phyloP scores from a whole-genome alignment of 2,113 vertebrate species.

The Conger conger region DNA sequence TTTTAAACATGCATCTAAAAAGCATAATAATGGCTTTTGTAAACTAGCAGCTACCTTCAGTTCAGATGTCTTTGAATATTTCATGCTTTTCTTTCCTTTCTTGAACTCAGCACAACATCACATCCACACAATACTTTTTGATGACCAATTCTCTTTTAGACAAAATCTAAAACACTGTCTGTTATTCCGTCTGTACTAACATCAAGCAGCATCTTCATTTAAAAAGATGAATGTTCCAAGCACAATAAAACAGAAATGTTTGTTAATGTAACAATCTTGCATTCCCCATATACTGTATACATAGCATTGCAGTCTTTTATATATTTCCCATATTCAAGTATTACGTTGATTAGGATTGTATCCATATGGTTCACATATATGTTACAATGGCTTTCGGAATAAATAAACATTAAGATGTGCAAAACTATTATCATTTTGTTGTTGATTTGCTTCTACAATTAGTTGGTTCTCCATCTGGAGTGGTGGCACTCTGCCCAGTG shows the following conservation, averaged over 20 bases:
- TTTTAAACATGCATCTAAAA: neutral
- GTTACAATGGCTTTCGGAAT: neutral
- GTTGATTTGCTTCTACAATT: slow-evolving; percentile 42
- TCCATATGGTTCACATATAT: neutral
- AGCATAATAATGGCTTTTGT: neutral
- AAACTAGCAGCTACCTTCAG: neutral
- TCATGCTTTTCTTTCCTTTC: neutral
- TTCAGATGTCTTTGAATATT: neutral
- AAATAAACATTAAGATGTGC: neutral
- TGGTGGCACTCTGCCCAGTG: slow-evolving; percentile 47
- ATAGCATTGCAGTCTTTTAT: no score
- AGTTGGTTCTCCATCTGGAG: slow-evolving; percentile 46
- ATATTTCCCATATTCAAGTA: no score
- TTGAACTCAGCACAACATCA: neutral
- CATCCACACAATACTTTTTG: neutral
- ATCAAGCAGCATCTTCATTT: neutral
- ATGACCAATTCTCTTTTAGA: no score
- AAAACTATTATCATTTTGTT: slow-evolving; percentile 36
- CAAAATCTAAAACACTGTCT: neutral
- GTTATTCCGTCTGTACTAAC: neutral
- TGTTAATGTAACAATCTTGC: no score
- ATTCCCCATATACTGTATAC: no score
- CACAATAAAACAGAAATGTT: no score
- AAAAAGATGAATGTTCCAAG: neutral
- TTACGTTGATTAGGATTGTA: neutral